phyloP scores from a whole-genome alignment of 2,888 invertebrate species.

The Allolobophora icterica region DNA sequence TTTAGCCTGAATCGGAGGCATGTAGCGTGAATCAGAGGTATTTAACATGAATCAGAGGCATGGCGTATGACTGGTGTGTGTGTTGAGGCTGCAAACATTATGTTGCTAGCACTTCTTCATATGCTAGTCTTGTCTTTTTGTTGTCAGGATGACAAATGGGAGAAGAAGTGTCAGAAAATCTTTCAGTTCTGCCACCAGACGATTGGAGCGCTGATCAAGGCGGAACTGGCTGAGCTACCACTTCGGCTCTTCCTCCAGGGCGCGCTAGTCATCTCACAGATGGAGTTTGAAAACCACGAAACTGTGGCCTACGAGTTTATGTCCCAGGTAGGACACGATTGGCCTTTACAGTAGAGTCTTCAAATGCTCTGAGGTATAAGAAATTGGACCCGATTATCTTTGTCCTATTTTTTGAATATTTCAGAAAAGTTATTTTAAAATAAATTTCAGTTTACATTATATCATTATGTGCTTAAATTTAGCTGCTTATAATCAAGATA shows the following conservation, averaged over 20 bases:
- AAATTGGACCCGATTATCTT: not conserved
- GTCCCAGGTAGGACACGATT: conserved; percentile 74
- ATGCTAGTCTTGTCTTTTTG: not conserved
- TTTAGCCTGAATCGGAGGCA: not conserved
- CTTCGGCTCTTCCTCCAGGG: conserved; percentile 93
- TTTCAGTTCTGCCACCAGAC: conserved; percentile 97
- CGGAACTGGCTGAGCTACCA: conserved; percentile 91
- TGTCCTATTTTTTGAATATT: not conserved
- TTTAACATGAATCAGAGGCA: too few species aligned
- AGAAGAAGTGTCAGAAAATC: conserved; percentile 96
- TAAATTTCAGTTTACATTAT: not conserved
- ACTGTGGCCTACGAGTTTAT: conserved; percentile 98
- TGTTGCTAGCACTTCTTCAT: too few species aligned
- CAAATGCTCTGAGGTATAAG: not conserved
- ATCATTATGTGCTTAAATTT: not conserved
- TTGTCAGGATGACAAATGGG: conserved; percentile 89
- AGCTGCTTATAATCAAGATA: not conserved
- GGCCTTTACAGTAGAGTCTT: too few species aligned
- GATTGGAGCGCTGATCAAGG: conserved; percentile 90
- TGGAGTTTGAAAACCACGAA: conserved; percentile 90
- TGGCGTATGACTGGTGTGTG: too few species aligned
- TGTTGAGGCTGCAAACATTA: too few species aligned
- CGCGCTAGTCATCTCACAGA: conserved; percentile 88
- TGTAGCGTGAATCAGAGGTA: not conserved
- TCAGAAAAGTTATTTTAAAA: not conserved